Conservation (phyloP, 2,888 invertebrate species). For the Eremobia ochroleuca region DNA sequence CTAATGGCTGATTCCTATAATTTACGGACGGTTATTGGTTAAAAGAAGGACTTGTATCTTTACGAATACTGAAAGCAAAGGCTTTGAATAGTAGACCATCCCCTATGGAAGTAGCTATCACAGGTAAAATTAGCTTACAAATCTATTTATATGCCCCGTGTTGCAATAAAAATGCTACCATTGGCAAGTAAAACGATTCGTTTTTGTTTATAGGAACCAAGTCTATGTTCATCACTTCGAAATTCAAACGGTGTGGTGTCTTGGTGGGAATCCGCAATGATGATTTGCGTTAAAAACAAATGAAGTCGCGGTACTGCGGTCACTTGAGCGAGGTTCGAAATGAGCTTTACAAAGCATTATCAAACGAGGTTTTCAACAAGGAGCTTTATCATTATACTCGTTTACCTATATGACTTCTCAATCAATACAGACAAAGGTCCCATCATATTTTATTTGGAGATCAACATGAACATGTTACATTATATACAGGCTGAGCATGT, state of each 20-base stretch:
- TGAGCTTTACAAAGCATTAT: not conserved
- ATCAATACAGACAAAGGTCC: not conserved
- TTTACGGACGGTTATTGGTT: too few species aligned
- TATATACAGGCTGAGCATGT: conserved; percentile 56
- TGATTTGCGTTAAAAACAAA: not conserved
- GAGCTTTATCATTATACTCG: not conserved
- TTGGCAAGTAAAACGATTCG: too few species aligned
- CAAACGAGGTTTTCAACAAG: not conserved
- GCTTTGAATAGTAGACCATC: too few species aligned
- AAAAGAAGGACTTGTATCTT: too few species aligned
- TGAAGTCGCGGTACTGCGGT: not conserved
- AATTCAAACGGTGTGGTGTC: not conserved
- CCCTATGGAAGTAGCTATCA: too few species aligned
- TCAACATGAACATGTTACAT: conserved; percentile 37
- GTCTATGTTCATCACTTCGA: not conserved
- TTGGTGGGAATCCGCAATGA: not conserved
- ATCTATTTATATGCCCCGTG: too few species aligned
- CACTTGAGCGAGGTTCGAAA: not conserved
- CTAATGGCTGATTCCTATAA: too few species aligned
- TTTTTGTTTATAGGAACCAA: too few species aligned
- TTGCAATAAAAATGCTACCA: too few species aligned
- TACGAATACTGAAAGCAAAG: too few species aligned
- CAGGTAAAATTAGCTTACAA: too few species aligned
- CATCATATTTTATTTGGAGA: conserved; percentile 41
- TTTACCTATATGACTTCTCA: not conserved